These are phyloP conservation scores for Stenopsyche tienmushanensis DNA, from an alignment of 1,140 invertebrate genomes.

Conservation along the genomic window DNA sequence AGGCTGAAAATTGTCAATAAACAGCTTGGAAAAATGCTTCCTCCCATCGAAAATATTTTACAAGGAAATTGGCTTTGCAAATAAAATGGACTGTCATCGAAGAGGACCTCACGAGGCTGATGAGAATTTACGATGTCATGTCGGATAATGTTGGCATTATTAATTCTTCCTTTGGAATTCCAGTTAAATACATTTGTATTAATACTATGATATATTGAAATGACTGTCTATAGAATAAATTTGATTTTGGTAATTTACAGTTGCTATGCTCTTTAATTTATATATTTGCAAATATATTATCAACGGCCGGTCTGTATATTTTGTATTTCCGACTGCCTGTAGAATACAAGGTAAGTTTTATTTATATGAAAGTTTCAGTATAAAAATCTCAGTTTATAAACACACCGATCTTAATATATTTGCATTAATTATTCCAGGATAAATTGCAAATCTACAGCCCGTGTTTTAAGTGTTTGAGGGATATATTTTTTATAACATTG, in stretches of 20 bases:
- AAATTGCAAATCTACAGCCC: too few species aligned
- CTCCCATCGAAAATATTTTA: too few species aligned
- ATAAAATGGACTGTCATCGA: background rate
- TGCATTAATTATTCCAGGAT: background rate
- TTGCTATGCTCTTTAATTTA: conserved; percentile 27
- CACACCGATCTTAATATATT: too few species aligned
- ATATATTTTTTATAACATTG: background rate
- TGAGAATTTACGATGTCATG: conserved; percentile 29
- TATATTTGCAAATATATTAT: conserved; percentile 31
- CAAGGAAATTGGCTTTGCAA: background rate
- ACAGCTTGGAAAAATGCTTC: conserved; percentile 23
- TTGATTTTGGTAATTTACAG: conserved; percentile 29
- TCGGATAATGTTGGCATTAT: conserved; percentile 32
- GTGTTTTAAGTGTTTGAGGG: too few species aligned
- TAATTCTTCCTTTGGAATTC: conserved; percentile 38
- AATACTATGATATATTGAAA: conserved; percentile 11
- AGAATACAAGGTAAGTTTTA: too few species aligned
- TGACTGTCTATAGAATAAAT: too few species aligned
- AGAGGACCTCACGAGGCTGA: conserved; percentile 25
- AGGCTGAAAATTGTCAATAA: conserved; percentile 28
- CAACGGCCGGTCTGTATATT: background rate
- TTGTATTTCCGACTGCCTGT: too few species aligned
- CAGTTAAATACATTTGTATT: conserved; percentile 26
- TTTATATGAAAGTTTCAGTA: too few species aligned
- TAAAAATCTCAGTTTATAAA: too few species aligned